Evolutionary conservation across 2,888 invertebrate species (phyloP), one percentile per base, ranked within the genome.

Genomic region (Drosophila anceps): DNA sequence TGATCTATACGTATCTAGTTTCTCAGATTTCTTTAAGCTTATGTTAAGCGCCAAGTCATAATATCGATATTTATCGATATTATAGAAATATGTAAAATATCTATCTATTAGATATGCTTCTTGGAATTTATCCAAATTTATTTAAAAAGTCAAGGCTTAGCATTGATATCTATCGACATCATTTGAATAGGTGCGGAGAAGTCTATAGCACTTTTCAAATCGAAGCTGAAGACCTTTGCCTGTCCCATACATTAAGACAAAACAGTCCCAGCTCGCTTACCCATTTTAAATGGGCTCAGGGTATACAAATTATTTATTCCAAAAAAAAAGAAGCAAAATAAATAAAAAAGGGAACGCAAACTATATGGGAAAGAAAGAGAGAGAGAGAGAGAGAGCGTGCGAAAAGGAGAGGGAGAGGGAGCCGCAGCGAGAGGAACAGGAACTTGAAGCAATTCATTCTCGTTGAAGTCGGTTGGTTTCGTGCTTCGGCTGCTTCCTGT

Each of bases 381-480:
- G 18, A 10, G 15, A 15, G 15, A 20, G 2, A 48, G 39, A 33
- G 67, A 64, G 69, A 79, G 53, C n/a, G 24, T 24, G 24, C 4
- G 4, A 4, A 24, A 24, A 4, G 66, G 68, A 69, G 12, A 31
- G 8, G 3, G 4, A 1, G 13, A 18, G 31, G 33, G 31, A 18
- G 51, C 20, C 18, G 24, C 50, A 37, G 33, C 33, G 10, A 63
- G 29, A 46, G 70, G 69, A 76, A 85, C 65, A 73, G 68, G 76
- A 77, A 77, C 69, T 63, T n/a, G 41, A 27, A 53, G 66, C 70
- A 73, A 83, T 88, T 88, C 60, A 79, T 88, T 85, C 73, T 65
- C 44, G 37, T 51, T 63, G 58, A 27, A 35, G 54, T 62, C 10
- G 51, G 5, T 12, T 41, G 51, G 62, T 70, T 51, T 55, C 69